Conservation (phyloP, 2,113 vertebrate genomes). For the Phylloscopus whistleri region DNA sequence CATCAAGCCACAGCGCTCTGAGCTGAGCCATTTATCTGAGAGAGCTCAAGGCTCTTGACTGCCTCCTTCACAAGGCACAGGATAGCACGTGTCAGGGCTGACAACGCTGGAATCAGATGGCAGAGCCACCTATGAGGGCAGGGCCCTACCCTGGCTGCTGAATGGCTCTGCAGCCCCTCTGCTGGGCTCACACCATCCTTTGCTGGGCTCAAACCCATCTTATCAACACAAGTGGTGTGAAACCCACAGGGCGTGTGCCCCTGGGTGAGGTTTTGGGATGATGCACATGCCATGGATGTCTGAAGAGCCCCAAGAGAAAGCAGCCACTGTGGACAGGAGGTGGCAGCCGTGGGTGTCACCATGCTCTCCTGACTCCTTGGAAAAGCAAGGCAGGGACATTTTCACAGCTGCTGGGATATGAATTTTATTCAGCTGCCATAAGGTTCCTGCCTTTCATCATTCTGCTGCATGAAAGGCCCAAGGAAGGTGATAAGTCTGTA, state of each 20-base stretch:
- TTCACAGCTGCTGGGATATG: background rate
- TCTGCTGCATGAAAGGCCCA: background rate
- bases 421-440: background rate
- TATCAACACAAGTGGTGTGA: background rate
- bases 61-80: background rate
- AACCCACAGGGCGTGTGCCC: background rate
- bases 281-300: background rate
- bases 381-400: background rate
- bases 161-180: background rate
- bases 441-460: background rate
- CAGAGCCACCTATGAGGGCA: background rate
- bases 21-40: background rate
- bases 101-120: background rate
- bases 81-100: background rate
- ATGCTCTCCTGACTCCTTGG: background rate
- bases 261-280: background rate
- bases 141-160: background rate
- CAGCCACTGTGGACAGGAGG: background rate
- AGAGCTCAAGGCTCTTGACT: background rate
- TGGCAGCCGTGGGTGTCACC: background rate
- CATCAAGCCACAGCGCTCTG: background rate
- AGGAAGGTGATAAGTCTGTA: background rate
- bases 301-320: background rate
- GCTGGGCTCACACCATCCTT: too few species aligned
- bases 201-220: background rate